A percentile compares a stretch with the other conserved stretches of the same genome.
These are phyloP conservation scores for Acrossocheilus wenchowensis DNA, from an alignment of 2,797 vertebrate species.

Conservation along the genomic window DNA sequence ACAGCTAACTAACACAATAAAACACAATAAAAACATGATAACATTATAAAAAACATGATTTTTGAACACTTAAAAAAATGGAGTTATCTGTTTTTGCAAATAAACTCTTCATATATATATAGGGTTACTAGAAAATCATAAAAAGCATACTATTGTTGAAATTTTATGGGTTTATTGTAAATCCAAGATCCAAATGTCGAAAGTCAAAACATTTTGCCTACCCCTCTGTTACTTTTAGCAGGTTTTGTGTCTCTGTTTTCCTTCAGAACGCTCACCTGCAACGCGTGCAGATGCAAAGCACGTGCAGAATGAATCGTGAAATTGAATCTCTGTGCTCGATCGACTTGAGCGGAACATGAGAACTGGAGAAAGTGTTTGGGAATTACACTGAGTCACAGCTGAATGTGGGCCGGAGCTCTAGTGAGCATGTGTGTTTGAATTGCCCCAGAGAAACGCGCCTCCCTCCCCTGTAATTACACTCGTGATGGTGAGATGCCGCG, in stretches of 20 bases:
- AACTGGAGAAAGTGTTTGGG: slow-evolving; percentile 14
- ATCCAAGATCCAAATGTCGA: neutral
- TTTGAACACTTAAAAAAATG: too few relatives aligned
- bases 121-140: neutral
- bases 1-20: too few relatives aligned
- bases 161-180: too few relatives aligned
- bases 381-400: slow-evolving; percentile 19
- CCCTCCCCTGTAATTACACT: slow-evolving; percentile 34
- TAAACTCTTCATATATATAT: too few relatives aligned
- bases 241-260: neutral
- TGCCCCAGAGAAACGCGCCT: slow-evolving; percentile 22
- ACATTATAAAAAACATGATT: too few relatives aligned
- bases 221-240: neutral
- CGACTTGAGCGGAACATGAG: slow-evolving; percentile 8
- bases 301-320: slow-evolving; percentile 32
- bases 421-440: slow-evolving; percentile 27
- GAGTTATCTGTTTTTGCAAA: too few relatives aligned
- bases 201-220: neutral
- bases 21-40: too few relatives aligned
- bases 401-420: slow-evolving; percentile 16
- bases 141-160: neutral
- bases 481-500: slow-evolving; percentile 10
- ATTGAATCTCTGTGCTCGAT: slow-evolving; percentile 19
- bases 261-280: neutral
- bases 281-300: neutral